Percentiles rank a stretch among this genome's conserved stretches.
Evolutionary conservation across 1,140 invertebrate genomes (phyloP).

Genomic region (Aricia agestis): DNA sequence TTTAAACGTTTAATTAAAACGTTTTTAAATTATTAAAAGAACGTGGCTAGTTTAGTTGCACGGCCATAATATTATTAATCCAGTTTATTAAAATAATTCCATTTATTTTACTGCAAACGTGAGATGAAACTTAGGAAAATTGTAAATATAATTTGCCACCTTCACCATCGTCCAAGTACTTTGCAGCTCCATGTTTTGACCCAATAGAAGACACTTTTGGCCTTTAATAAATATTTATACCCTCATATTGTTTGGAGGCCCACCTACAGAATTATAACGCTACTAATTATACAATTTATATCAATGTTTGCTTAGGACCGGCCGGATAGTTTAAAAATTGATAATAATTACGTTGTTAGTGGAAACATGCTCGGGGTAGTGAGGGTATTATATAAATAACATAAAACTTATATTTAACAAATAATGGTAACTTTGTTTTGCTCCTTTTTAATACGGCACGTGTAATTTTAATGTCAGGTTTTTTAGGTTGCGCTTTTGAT

Average conservation of each 20-base stretch:
- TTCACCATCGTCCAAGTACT: conserved; percentile 34
- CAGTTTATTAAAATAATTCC: no score
- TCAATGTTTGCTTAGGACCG: conserved; percentile 46
- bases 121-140: no score
- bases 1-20: no score
- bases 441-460: neutral
- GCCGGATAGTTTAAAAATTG: conserved; percentile 29
- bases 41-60: no score
- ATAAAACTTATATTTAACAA: neutral
- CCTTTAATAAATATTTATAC: conserved; percentile 67
- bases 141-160: conserved; percentile 30
- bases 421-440: neutral
- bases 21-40: no score
- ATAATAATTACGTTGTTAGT: conserved; percentile 15
- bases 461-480: no score
- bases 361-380: neutral
- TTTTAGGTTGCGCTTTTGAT: no score
- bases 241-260: conserved; percentile 48
- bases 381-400: neutral
- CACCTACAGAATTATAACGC: conserved; percentile 43
- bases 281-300: conserved; percentile 60
- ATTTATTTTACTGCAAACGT: no score
- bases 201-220: conserved; percentile 59
- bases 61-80: no score
- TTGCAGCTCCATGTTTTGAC: conserved; percentile 34